Base-by-base conservation (phyloP, 2,888 invertebrate genomes). In the Epistrophe eligans region DNA sequence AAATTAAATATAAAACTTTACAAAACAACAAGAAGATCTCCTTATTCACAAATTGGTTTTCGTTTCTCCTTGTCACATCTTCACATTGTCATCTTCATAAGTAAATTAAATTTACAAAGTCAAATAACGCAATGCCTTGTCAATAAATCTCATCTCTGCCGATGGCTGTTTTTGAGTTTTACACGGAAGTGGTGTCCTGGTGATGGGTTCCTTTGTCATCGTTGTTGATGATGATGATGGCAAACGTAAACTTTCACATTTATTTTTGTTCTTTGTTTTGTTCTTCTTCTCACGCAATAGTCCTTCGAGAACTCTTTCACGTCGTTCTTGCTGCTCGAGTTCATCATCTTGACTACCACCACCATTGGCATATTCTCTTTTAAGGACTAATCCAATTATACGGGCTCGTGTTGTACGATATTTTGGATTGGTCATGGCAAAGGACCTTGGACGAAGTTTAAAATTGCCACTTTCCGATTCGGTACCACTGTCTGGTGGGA, bases 71-170 rank as follows among this genome's bases (percentile, higher is more conserved):
- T 13, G 9, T 40, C 7, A 0, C 43, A 35, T 35, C 9, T 2
- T 45, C n/a, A 3, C 35, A 35, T 35, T 2, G 35, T 35, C 35
- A 1, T 17, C 24, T n/a, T 40, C 8, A n/a, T n/a, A 45, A 32
- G 32, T 40, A 48, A 81, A 80, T 74, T 35, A 13, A 35, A 60
- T 71, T 89, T 80, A 92, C 89, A 92, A 89, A 55, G 91, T 91
- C 55, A 92, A 83, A 71, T 90, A 91, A 32, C 91, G 90, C 88
- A 92, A 71, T 4, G 91, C 92, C 66, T 90, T 91, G 81, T 91
- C 89, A 10, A 92, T 80, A 77, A 91, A 91, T 35, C 90, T 87
- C 74, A 88, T 76, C 28, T 79, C 74, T 9, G 60, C 60, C 48
- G 62, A 72, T 17, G 76, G 55, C 40, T 72, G 48, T 28, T 71